phyloP scores from a whole-genome alignment of 2,888 invertebrate species.

The Mactromeris polynyma region DNA sequence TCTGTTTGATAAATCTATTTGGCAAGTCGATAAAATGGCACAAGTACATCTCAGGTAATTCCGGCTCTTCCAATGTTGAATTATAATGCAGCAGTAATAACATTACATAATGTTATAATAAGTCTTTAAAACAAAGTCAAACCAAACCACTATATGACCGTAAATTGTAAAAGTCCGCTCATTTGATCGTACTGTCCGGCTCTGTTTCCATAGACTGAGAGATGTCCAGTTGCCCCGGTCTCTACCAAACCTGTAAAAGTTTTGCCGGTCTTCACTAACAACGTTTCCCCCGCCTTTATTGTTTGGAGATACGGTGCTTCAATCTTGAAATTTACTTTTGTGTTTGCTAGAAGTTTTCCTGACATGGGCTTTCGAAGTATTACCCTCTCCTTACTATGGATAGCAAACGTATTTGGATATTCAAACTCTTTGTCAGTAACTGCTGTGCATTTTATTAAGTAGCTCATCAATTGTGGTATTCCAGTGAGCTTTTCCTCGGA shows the following conservation, averaged over 20 bases:
- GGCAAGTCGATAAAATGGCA: too few species aligned
- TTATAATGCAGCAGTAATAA: too few species aligned
- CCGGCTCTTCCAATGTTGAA: too few species aligned
- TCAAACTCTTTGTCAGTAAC: conserved; percentile 34
- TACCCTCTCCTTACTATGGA: conserved; percentile 11
- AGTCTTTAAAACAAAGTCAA: too few species aligned
- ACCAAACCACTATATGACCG: too few species aligned
- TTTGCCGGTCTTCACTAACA: background rate
- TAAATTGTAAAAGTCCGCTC: background rate
- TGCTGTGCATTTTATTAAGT: conserved; percentile 36
- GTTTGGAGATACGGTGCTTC: conserved; percentile 33
- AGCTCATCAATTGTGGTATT: background rate
- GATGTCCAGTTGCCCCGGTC: conserved; percentile 6
- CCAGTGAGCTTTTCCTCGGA: background rate
- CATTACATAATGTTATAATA: too few species aligned
- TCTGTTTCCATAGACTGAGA: conserved; percentile 42
- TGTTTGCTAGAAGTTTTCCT: conserved; percentile 26
- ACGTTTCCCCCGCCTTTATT: conserved; percentile 16
- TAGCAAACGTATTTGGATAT: conserved; percentile 34
- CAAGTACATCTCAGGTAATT: too few species aligned
- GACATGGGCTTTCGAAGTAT: conserved; percentile 31
- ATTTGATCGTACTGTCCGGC: background rate
- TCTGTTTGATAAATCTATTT: too few species aligned
- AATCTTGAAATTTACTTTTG: conserved; percentile 22
- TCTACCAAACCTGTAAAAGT: background rate